phyloP scores from a whole-genome alignment of 2,888 invertebrate species.

The Cheilosia soror region DNA sequence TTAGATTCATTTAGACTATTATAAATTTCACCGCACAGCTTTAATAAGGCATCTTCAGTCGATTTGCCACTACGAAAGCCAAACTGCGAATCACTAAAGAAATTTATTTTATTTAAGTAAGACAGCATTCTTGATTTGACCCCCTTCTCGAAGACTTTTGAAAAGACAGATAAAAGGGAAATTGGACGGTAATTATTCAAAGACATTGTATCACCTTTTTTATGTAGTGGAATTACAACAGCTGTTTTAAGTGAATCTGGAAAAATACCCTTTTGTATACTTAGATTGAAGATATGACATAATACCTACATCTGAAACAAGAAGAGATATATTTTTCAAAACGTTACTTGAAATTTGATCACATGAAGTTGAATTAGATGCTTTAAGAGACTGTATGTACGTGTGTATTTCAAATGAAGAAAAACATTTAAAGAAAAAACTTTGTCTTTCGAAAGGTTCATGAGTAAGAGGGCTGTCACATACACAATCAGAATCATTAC shows the following conservation, averaged over 20 bases:
- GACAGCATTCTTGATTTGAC: conserved; percentile 28
- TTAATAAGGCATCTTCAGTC: conserved; percentile 33
- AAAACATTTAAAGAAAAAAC: conserved; percentile 10
- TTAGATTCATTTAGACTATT: conserved; percentile 14
- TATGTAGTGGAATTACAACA: conserved; percentile 32
- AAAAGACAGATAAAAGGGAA: conserved; percentile 29
- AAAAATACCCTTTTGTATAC: conserved; percentile 9
- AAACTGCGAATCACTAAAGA: conserved; percentile 29
- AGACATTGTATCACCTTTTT: conserved; percentile 26
- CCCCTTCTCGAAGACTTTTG: conserved; percentile 25
- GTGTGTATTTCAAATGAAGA: conserved; percentile 15
- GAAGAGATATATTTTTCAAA: conserved; percentile 20
- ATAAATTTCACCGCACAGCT: conserved; percentile 29
- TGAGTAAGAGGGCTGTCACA: neutral
- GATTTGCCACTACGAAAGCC: conserved; percentile 40
- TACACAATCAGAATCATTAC: neutral
- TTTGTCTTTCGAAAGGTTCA: neutral
- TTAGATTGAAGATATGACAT: conserved; percentile 4
- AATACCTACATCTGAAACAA: conserved; percentile 27
- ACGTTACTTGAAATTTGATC: conserved; percentile 1
- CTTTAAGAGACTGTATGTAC: conserved; percentile 21
- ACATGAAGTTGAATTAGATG: conserved; percentile 11
- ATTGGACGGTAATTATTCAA: conserved; percentile 27
- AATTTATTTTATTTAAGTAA: conserved; percentile 22
- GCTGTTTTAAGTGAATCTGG: conserved; percentile 21